Evolutionary conservation across 2,797 vertebrate species (phyloP).

Genomic region (Gymnoscopelus braueri): DNA sequence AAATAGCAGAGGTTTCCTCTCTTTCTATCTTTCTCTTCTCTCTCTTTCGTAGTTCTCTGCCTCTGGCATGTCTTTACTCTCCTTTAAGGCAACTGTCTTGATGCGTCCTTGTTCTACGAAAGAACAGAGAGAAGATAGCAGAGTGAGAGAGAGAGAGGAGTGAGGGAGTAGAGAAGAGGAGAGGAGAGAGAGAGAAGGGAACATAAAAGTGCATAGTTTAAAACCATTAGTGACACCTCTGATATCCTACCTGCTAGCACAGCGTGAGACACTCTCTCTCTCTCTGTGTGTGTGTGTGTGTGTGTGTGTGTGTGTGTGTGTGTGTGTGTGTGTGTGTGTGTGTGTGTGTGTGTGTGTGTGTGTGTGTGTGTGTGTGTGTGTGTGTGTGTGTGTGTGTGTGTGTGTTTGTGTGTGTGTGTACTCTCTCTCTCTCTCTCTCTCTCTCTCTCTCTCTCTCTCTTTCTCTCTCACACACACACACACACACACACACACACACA

Average conservation of each 20-base stretch:
- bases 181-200: conserved; percentile 84
- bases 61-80: conserved; percentile 94
- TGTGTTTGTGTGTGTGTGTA: conserved; percentile 70
- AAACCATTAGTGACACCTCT: conserved; percentile 99
- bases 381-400: conserved; percentile 73
- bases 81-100: conserved; percentile 95
- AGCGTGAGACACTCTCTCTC: conserved; percentile 80
- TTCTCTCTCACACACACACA: neutral
- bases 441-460: neutral
- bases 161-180: conserved; percentile 84
- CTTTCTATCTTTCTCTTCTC: conserved; percentile 82
- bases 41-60: conserved; percentile 79
- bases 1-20: conserved; percentile 94
- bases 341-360: conserved; percentile 73
- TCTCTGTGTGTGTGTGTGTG: conserved; percentile 73
- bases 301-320: conserved; percentile 72
- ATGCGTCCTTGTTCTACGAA: conserved; percentile 98
- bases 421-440: conserved; percentile 51
- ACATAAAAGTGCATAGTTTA: conserved; percentile 99
- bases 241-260: conserved; percentile 88
- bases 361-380: conserved; percentile 74
- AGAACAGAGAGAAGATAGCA: conserved; percentile 86
- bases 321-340: conserved; percentile 72
- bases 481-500: conserved; percentile 1
- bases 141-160: conserved; percentile 82